Evolutionary conservation across 2,113 vertebrate genomes (phyloP).

Genomic region (Cynoglossus semilaevis): DNA sequence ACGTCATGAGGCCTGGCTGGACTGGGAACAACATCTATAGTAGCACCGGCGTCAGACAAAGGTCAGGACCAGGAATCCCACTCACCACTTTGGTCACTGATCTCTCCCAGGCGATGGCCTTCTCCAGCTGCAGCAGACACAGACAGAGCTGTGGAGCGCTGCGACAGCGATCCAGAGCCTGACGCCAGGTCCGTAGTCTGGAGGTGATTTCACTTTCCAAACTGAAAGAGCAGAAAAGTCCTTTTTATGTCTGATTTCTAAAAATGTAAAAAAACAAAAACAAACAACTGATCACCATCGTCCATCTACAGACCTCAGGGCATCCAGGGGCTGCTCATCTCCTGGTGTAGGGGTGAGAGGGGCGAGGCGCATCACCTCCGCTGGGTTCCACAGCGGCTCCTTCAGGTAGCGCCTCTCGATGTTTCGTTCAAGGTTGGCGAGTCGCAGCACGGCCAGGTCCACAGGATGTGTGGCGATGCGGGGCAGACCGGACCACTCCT

Average conservation of each 20-base stretch:
- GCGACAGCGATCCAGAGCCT: slow-evolving; percentile 87
- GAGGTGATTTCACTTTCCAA: slow-evolving; percentile 89
- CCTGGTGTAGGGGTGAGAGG: slow-evolving; percentile 73
- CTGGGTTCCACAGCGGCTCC: slow-evolving; percentile 89
- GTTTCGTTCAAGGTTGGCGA: slow-evolving; percentile 88
- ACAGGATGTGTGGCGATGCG: slow-evolving; percentile 85
- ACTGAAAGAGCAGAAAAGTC: slow-evolving; percentile 58
- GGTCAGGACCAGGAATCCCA: too few relatives aligned
- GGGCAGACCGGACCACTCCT: slow-evolving; percentile 80
- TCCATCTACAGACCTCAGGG: slow-evolving; percentile 45
- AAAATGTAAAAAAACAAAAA: background rate
- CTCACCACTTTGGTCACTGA: slow-evolving; percentile 93
- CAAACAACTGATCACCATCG: too few relatives aligned
- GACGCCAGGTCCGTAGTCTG: slow-evolving; percentile 87
- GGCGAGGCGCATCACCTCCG: slow-evolving; percentile 86
- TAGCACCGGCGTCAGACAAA: accelerated
- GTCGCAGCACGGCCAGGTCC: slow-evolving; percentile 86
- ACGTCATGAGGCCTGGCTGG: too few relatives aligned
- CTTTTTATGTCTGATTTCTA: background rate
- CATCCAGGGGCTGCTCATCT: slow-evolving; percentile 73
- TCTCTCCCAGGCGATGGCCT: slow-evolving; percentile 93
- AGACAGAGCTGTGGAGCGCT: slow-evolving; percentile 89
- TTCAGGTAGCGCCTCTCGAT: slow-evolving; percentile 92
- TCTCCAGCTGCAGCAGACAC: slow-evolving; percentile 89
- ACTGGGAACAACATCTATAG: too few relatives aligned